These are phyloP conservation scores for Drosophila merina DNA, from an alignment of 2,888 invertebrate species.

Conservation along the genomic window DNA sequence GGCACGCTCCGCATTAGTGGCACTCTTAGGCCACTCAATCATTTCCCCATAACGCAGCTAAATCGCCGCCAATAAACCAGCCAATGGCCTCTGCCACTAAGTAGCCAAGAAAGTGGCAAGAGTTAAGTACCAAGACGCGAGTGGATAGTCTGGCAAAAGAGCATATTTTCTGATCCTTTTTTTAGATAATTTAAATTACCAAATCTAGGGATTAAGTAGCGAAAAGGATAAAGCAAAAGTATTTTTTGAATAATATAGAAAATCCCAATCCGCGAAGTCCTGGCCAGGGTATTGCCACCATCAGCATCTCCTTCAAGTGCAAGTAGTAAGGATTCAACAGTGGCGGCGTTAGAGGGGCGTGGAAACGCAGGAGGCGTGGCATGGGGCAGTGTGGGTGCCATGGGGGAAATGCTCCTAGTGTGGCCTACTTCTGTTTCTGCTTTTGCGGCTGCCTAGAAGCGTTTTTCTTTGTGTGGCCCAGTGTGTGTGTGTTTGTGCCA, in stretches of 20 bases:
- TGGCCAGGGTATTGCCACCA: slow-evolving; percentile 13
- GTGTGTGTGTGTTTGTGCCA: slow-evolving; percentile 9
- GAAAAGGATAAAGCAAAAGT: no score
- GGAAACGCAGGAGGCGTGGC: background rate
- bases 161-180: background rate
- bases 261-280: no score
- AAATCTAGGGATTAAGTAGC: no score
- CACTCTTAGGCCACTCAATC: slow-evolving; percentile 54
- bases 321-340: slow-evolving; percentile 22
- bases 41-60: slow-evolving; percentile 47
- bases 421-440: slow-evolving; percentile 67
- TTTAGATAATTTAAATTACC: background rate
- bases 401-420: slow-evolving; percentile 54
- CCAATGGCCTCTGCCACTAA: slow-evolving; percentile 33
- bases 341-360: background rate
- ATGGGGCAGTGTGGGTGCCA: slow-evolving; percentile 26
- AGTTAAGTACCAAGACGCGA: slow-evolving; percentile 2
- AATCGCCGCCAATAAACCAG: slow-evolving; percentile 53
- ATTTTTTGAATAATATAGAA: no score
- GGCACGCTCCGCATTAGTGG: slow-evolving; percentile 42
- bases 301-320: slow-evolving; percentile 54
- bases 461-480: slow-evolving; percentile 21
- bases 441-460: slow-evolving; percentile 49
- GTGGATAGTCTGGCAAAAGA: background rate
- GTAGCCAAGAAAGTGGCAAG: slow-evolving; percentile 25